phyloP scores from a whole-genome alignment of 2,797 vertebrate genomes.

The Myotis findleyi region DNA sequence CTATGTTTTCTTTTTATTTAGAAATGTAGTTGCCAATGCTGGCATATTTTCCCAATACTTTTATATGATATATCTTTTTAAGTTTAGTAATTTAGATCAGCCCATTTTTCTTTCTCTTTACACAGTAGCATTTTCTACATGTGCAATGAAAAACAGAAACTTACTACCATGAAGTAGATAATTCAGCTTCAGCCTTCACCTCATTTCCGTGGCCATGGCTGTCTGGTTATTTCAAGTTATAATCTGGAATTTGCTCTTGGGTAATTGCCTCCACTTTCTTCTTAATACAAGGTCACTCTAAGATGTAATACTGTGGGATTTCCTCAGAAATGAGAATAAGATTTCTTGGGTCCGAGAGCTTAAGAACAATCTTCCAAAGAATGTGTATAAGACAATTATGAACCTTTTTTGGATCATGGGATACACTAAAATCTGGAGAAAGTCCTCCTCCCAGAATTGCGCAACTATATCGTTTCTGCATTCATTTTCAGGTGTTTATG shows the following conservation, averaged over 20 bases:
- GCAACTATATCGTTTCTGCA: neutral
- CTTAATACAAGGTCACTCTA: conserved; percentile 30
- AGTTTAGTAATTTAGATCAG: conserved; percentile 52
- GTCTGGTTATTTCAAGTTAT: conserved; percentile 42
- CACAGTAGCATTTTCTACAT: conserved; percentile 22
- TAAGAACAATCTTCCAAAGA: conserved; percentile 6
- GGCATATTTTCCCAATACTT: conserved; percentile 53
- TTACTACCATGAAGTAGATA: neutral
- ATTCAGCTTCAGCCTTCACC: neutral
- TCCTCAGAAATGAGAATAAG: conserved; percentile 56
- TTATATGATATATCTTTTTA: conserved; percentile 2
- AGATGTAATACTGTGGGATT: conserved; percentile 6
- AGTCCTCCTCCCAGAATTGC: conserved; percentile 13
- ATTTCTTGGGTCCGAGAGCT: neutral
- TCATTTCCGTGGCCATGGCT: conserved; percentile 30
- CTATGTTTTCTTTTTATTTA: conserved; percentile 51
- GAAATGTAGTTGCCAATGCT: conserved; percentile 48
- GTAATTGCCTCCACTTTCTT: conserved; percentile 30
- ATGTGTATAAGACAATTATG: neutral
- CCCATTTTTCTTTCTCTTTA: conserved; percentile 54
- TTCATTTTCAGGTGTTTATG: neutral
- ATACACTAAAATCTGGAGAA: neutral
- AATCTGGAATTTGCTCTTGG: conserved; percentile 48
- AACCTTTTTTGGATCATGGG: neutral
- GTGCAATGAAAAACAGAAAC: conserved; percentile 24